phyloP scores from a whole-genome alignment of 2,797 vertebrate genomes.

The Coracias cyanogaster region DNA sequence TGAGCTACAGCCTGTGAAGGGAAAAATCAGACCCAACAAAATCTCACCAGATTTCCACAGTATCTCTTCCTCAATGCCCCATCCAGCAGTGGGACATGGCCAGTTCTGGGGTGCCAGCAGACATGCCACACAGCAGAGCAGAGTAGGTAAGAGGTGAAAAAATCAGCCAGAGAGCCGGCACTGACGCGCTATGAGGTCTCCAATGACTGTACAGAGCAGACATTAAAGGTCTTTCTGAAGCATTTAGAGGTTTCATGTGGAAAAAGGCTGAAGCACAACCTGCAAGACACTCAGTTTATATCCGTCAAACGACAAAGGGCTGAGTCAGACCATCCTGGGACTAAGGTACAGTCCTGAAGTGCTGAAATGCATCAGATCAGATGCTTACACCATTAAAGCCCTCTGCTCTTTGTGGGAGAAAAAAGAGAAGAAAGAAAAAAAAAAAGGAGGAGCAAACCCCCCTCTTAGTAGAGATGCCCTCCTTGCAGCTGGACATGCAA shows the following conservation, averaged over 20 bases:
- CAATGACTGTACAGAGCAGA: not conserved
- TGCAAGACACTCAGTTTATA: not conserved
- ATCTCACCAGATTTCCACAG: not conserved
- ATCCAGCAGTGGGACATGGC: not conserved
- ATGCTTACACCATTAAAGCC: not conserved
- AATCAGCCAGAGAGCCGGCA: not conserved
- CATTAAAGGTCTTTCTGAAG: not conserved
- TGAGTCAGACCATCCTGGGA: conserved; percentile 36
- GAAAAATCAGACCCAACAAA: not conserved
- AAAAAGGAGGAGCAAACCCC: not conserved
- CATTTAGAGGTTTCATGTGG: not conserved
- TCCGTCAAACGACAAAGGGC: not conserved
- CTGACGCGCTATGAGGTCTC: not conserved
- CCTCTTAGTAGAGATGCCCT: not conserved
- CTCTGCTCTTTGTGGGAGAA: not conserved
- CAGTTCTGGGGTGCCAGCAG: not conserved
- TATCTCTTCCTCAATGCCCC: not conserved
- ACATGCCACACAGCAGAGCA: not conserved
- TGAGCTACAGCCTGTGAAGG: conserved; percentile 88
- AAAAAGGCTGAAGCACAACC: conserved; percentile 14
- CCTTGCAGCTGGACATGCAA: not conserved
- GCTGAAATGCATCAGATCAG: not conserved
- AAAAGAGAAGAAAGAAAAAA: too few relatives aligned
- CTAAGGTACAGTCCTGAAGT: not conserved
- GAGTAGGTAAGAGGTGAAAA: not conserved